Conservation (phyloP, 2,113 vertebrate species). For the Oncorhynchus clarkii region DNA sequence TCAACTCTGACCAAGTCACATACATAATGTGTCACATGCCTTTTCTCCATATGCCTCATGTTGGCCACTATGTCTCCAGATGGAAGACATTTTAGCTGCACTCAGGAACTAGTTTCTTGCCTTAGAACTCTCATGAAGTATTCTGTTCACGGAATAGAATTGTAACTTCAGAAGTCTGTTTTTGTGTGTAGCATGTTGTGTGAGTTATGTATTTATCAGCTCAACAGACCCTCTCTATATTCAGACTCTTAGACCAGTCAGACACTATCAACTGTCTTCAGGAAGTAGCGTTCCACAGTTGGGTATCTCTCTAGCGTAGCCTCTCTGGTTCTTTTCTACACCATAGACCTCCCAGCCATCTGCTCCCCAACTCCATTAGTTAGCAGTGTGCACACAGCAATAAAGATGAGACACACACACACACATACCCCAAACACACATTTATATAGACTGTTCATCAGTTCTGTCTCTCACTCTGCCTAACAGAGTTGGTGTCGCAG, state of each 20-base stretch:
- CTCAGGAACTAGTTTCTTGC: conserved; percentile 48
- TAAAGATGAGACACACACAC: background rate
- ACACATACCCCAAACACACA: background rate
- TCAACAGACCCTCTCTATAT: background rate
- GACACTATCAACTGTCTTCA: conserved; percentile 9
- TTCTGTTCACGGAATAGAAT: background rate
- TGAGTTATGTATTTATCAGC: background rate
- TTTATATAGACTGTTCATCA: conserved; percentile 56
- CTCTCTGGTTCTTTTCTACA: background rate
- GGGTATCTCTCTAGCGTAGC: conserved; percentile 5
- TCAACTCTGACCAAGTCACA: conserved; percentile 44
- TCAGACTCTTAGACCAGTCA: background rate
- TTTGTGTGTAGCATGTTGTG: background rate
- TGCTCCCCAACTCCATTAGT: background rate
- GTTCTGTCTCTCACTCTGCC: background rate
- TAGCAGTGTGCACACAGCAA: background rate
- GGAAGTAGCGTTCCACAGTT: conserved; percentile 25
- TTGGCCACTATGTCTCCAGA: conserved; percentile 62
- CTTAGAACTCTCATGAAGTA: background rate
- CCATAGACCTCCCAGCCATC: background rate
- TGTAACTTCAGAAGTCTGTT: background rate
- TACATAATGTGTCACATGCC: conserved; percentile 20
- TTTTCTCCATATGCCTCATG: conserved; percentile 36
- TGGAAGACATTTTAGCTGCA: conserved; percentile 24
- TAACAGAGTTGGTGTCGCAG: conserved; percentile 29